Evolutionary conservation across 2,797 vertebrate genomes (phyloP), one percentile per base, ranked within the genome.

Genomic region (Poecilia velifera): DNA sequence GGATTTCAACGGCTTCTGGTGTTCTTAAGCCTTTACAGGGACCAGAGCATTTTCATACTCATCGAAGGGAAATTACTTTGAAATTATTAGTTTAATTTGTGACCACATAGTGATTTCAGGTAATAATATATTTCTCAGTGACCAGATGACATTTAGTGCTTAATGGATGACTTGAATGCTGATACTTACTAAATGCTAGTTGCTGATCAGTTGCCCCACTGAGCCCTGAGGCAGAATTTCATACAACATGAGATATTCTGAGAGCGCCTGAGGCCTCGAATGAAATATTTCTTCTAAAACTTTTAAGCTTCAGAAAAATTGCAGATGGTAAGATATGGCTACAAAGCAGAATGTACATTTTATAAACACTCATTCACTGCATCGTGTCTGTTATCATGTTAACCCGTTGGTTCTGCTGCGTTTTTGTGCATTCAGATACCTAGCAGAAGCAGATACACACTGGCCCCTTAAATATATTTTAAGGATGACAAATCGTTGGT

Each of bases 401-500:
- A 71, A 46, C 25, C 12, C 2, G 8, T 45, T 14, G 25, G 13
- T 71, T 46, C 43, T 43, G 9, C 68, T 31, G 41, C 28, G 10
- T 75, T 75, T 59, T 75, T 68, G 3, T 49, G 22, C 16, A 39
- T 28, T 28, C 6, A 53, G 13, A 55, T 28, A 9, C 57, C 8
- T n/a, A 36, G 75, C 53, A 59, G 62, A 73, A 51, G 41, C 25
- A 51, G 74, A 47, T 62, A 82, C 5, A 57, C 28, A 64, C 28
- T 0, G 1, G 9, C 72, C 80, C 45, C n/a, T 28, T 72, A 75
- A 76, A 20, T 53, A 72, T 80, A 6, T 84, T 81, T 80, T 46
- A 62, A 9, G 74, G 59, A 51, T 45, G 78, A 43, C 22, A 78
- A 80, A 84, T 84, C 57, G 41, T 18, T 10, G 49, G 47, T 75